Base-by-base conservation (phyloP, 1,140 invertebrate species). In the Neotoxoptera formosana region DNA sequence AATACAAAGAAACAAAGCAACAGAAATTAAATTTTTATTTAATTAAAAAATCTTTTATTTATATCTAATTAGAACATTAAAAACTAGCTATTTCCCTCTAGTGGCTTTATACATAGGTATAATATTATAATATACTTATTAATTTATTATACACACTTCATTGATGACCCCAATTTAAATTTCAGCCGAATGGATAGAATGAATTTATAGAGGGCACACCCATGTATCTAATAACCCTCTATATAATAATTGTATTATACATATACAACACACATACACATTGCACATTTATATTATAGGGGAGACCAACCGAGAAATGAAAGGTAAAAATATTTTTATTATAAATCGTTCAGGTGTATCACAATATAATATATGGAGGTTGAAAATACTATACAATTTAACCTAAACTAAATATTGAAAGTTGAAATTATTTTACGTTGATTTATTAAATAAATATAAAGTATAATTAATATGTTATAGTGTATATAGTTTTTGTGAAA, bases 171-270 rank as follows among this genome's bases (percentile, higher is more conserved):
- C 34, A 87, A 47, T 87, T 87, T 48, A 2, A 87, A 87, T 87
- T 47, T 87, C 41, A n/a, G 14, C 9, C 81, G 36, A 41, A 83
- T 87, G 45, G 11, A 87, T 48, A 47, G 30, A 48, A 87, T 87
- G 23, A 23, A 47, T 30, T 87, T 87, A 47, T 48, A 41, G 30
- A 87, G 84, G 41, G 84, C 25, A 25, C 81, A n/a, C 41, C 48
- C 30, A 25, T 48, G 17, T 87, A 8, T 87, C 30, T 84, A 84
- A 30, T 21, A 87, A 87, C 84, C 84, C 84, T 47, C 41, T 47
- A n/a, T 47, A 87, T 87, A 87, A 25, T 87, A 87, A 25, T 87
- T 87, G 9, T 87, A 48, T 87, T 47, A 67, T 67, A 67, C 30
- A 67, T 67, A 25, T 30, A 67, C 14, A 41, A 67, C 9, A 11